Evolutionary conservation across 2,113 vertebrate genomes (phyloP).

Genomic region (Marmota flaviventris): DNA sequence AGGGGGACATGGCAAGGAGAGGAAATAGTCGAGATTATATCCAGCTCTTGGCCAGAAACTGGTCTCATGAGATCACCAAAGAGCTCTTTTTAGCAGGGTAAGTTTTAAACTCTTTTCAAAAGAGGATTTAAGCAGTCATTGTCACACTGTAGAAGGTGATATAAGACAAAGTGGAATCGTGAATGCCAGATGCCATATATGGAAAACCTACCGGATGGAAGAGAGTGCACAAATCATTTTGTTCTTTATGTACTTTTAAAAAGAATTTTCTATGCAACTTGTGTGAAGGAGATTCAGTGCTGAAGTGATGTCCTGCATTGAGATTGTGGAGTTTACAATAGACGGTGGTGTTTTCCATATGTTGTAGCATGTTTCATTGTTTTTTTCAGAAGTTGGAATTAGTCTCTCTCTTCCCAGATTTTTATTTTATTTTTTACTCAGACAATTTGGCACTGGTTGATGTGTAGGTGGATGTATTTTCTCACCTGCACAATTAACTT

Average conservation of each 20-base stretch:
- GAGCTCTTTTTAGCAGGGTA: conserved; percentile 61
- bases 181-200: background rate
- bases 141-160: conserved; percentile 45
- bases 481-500: conserved; percentile 82
- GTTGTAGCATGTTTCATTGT: conserved; percentile 33
- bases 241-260: background rate
- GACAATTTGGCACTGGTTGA: conserved; percentile 75
- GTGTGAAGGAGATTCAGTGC: conserved; percentile 24
- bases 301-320: background rate
- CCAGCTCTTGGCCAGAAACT: conserved; percentile 68
- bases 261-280: conserved; percentile 23
- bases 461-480: conserved; percentile 78
- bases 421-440: conserved; percentile 63
- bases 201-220: background rate
- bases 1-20: conserved; percentile 81
- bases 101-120: conserved; percentile 52
- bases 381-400: background rate
- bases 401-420: conserved; percentile 58
- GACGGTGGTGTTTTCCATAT: conserved; percentile 40
- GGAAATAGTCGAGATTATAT: conserved; percentile 78
- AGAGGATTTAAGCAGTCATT: conserved; percentile 62
- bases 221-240: background rate
- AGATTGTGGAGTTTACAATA: conserved; percentile 42
- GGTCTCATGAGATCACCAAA: conserved; percentile 67
- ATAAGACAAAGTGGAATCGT: conserved; percentile 54